Percentiles rank a stretch among this genome's conserved stretches.
phyloP scores from a whole-genome alignment of 2,797 vertebrate genomes.

The Poeciliopsis gracilis region DNA sequence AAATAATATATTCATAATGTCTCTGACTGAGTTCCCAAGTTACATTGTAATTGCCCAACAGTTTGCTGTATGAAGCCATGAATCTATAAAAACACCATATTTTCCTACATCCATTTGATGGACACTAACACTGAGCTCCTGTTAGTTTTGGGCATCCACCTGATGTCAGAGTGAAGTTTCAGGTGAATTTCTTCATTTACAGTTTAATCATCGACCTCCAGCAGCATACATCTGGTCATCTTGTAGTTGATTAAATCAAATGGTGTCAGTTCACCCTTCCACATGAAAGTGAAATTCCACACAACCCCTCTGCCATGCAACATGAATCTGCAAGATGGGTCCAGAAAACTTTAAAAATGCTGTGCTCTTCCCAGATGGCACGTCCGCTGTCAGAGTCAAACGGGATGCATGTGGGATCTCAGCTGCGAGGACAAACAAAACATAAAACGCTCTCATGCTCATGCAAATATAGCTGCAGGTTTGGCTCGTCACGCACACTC shows the following conservation, averaged over 20 bases:
- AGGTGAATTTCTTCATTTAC: not conserved
- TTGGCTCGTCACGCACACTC: constrained; percentile 38
- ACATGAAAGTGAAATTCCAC: constrained; percentile 37
- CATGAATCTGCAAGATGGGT: constrained; percentile 41
- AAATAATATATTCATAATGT: not conserved
- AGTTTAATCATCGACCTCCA: constrained; percentile 1
- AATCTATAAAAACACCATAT: not conserved
- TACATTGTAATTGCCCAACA: not conserved
- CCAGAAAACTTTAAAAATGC: constrained; percentile 46
- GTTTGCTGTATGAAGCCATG: not conserved
- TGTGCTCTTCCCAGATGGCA: constrained; percentile 51
- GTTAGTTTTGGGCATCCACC: not conserved
- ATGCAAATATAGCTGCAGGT: constrained; percentile 42
- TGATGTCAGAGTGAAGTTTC: not conserved
- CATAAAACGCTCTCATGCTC: constrained; percentile 36
- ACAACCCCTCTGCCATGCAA: constrained; percentile 38
- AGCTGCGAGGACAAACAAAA: constrained; percentile 46
- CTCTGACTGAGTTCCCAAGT: not conserved
- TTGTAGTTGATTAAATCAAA: constrained; percentile 26
- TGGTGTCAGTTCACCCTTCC: constrained; percentile 33
- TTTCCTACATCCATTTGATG: not conserved
- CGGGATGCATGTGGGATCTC: constrained; percentile 42
- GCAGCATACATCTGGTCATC: constrained; percentile 11
- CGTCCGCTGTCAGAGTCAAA: constrained; percentile 44
- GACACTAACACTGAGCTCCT: constrained; percentile 1